Evolutionary conservation across 2,113 vertebrate species (phyloP).

Genomic region (Myotis lucifugus): DNA sequence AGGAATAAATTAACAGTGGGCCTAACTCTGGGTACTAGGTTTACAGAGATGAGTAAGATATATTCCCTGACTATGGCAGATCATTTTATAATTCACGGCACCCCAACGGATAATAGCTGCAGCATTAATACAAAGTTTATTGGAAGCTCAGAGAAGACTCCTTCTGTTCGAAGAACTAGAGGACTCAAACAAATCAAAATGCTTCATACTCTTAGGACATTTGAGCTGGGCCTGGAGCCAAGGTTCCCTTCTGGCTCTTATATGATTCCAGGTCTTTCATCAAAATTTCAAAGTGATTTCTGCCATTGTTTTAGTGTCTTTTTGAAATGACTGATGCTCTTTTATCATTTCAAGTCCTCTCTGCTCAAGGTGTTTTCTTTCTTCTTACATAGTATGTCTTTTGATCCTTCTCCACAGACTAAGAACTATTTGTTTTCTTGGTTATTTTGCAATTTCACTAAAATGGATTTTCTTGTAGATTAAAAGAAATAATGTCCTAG

Average conservation of each 20-base stretch:
- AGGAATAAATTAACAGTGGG: not conserved
- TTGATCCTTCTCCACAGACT: not conserved
- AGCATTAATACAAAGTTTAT: not conserved
- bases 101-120: not conserved
- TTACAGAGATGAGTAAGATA: not conserved
- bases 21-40: not conserved
- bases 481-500: not conserved
- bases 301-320: not conserved
- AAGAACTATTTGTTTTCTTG: not conserved
- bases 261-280: not conserved
- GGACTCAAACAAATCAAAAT: not conserved
- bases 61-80: not conserved
- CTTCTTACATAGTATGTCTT: not conserved
- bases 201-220: not conserved
- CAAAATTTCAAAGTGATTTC: conserved; percentile 20
- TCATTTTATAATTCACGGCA: not conserved
- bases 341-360: not conserved
- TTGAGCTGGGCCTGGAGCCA: not conserved
- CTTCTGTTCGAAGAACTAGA: not conserved
- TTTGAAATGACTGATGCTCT: not conserved
- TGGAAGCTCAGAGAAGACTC: not conserved
- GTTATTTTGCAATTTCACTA: conserved; percentile 7
- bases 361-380: not conserved
- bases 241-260: not conserved
- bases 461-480: not conserved